phyloP scores from a whole-genome alignment of 2,888 invertebrate genomes.

The Eupsilia transversa region DNA sequence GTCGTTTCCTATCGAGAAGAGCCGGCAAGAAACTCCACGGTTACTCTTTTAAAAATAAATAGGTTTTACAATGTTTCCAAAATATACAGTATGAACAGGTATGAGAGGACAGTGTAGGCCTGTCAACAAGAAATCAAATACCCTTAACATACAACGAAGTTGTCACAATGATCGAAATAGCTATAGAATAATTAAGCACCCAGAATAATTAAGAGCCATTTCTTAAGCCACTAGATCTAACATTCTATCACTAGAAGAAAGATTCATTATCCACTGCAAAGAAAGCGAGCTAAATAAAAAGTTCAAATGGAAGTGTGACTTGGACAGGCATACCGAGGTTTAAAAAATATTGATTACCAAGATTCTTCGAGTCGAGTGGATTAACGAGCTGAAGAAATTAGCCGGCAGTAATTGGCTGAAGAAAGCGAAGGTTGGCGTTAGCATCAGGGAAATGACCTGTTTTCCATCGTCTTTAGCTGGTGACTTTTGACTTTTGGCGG shows the following conservation, averaged over 20 bases:
- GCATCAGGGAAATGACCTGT: constrained; percentile 18
- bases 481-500: neutral
- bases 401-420: constrained; percentile 57
- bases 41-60: too few species aligned
- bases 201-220: neutral
- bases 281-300: constrained; percentile 41
- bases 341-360: constrained; percentile 60
- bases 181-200: neutral
- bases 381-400: constrained; percentile 58
- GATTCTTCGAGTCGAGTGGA: constrained; percentile 47
- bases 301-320: constrained; percentile 37
- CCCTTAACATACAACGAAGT: neutral
- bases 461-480: constrained; percentile 15
- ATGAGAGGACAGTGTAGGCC: too few species aligned
- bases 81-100: too few species aligned
- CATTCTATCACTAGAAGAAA: constrained; percentile 36
- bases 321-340: constrained; percentile 35
- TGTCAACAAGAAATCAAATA: neutral
- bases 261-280: constrained; percentile 43
- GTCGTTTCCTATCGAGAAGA: too few species aligned
- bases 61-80: too few species aligned
- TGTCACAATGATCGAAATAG: neutral
- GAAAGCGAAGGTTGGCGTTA: constrained; percentile 33
- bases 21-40: too few species aligned
- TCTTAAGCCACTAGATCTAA: constrained; percentile 11